A percentile compares a stretch with the other conserved stretches of the same genome.
These are phyloP conservation scores for Blastobasis adustella DNA, from an alignment of 2,888 invertebrate genomes.

Conservation along the genomic window DNA sequence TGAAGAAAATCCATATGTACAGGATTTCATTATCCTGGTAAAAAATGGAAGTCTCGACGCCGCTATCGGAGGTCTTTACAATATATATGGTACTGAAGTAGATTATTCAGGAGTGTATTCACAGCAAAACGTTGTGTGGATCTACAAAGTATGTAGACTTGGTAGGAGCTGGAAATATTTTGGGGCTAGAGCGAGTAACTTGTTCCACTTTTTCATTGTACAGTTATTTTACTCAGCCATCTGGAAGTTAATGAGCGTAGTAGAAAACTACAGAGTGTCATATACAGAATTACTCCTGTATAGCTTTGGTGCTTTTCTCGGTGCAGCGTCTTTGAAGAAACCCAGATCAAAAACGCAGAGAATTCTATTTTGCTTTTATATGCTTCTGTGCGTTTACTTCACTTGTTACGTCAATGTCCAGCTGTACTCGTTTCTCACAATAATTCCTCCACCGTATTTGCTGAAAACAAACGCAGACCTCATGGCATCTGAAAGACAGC, in stretches of 20 bases:
- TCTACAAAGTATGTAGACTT: constrained; percentile 37
- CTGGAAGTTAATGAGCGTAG: constrained; percentile 34
- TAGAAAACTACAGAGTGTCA: constrained; percentile 29
- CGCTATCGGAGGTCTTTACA: constrained; percentile 49
- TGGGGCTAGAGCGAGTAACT: constrained; percentile 29
- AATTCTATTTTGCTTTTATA: constrained; percentile 38
- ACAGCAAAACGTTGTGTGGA: constrained; percentile 41
- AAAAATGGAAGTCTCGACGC: constrained; percentile 45
- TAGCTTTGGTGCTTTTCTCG: constrained; percentile 47
- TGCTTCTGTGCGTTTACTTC: constrained; percentile 41
- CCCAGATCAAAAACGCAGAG: constrained; percentile 43
- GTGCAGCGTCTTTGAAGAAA: constrained; percentile 33
- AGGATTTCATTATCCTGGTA: constrained; percentile 33
- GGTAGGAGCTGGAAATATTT: constrained; percentile 43
- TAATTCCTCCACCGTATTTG: constrained; percentile 36
- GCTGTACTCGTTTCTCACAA: constrained; percentile 49
- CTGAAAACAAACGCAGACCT: constrained; percentile 39
- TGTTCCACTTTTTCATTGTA: constrained; percentile 46
- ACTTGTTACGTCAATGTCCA: constrained; percentile 45
- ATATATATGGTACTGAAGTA: constrained; percentile 41
- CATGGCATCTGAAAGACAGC: constrained; percentile 31
- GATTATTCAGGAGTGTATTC: constrained; percentile 51
- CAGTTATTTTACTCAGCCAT: constrained; percentile 34
- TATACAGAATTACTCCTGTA: constrained; percentile 31
- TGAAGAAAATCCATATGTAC: constrained; percentile 26